Evolutionary conservation across 2,797 vertebrate genomes (phyloP), one percentile per base, ranked within the genome.

Genomic region (Muraenolepis orangiensis): DNA sequence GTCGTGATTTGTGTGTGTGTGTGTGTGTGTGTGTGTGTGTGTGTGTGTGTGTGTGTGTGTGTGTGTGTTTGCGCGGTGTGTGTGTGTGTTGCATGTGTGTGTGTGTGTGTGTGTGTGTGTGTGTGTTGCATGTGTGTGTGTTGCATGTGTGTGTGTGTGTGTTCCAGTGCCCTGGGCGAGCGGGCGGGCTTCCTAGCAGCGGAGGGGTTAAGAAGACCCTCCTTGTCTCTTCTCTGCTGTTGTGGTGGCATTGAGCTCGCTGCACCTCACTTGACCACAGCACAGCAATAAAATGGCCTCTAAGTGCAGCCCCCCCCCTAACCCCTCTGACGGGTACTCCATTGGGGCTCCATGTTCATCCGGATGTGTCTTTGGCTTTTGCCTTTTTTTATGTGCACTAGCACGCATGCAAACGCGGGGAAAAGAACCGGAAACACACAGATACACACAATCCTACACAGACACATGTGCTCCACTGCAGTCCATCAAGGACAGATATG

Each of bases 191-290:
- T 70, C 70, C 76, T 77, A 78, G 93, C 73, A 83, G 84, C 75
- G 92, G 93, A 91, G 86, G 93, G 90, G 93, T 94, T 94, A 94
- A 93, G 90, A 92, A 93, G 87, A 88, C 91, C 91, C 91, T 85
- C 88, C 94, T 94, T 94, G 93, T 95, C 92, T 93, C 91, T 91
- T 88, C 92, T 90, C 92, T 87, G 94, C 94, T 94, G 93, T 94
- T 94, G 91, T 84, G 89, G 87, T 89, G 93, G 92, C 93, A 93
- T 92, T 93, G 93, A 93, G 92, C 92, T 92, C 77, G 83, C 88
- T 91, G 92, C 91, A 92, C 93, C 93, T 94, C 94, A 94, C 93
- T 93, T 94, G 94, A 95, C 94, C 93, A 94, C 92, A 93, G 93
- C 91, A 89, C 91, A 91, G 93, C 92, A 93, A 92, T 93, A 93